Evolutionary conservation across 2,888 invertebrate species (phyloP).

Genomic region (Zygogramma bicolorata): DNA sequence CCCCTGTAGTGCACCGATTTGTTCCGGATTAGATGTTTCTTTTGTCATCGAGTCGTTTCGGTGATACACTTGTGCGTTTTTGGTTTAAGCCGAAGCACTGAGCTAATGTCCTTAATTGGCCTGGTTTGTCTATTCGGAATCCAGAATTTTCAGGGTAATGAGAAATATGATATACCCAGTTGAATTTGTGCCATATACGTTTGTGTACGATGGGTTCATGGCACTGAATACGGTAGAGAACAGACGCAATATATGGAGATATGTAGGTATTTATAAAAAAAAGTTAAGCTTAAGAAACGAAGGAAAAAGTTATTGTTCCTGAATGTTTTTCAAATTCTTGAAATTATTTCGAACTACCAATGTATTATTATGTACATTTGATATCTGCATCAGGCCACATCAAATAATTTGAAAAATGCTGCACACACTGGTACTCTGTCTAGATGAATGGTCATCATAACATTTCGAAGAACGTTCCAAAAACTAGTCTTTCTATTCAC

Average conservation of each 20-base stretch:
- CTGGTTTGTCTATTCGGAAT: conserved; percentile 19
- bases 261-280: no score
- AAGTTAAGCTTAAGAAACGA: no score
- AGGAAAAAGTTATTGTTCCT: no score
- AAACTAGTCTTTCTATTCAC: no score
- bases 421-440: no score
- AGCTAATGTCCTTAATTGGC: conserved; percentile 26
- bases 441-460: no score
- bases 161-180: conserved; percentile 2
- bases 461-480: no score
- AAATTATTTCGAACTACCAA: no score
- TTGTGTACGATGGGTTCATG: not conserved
- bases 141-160: not conserved
- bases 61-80: conserved; percentile 33
- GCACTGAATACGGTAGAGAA: not conserved
- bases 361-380: no score
- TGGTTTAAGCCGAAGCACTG: not conserved
- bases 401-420: no score
- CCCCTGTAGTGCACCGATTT: conserved; percentile 49
- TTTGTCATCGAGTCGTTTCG: conserved; percentile 29
- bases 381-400: no score
- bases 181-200: conserved; percentile 8
- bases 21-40: conserved; percentile 49
- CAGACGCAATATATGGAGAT: not conserved
- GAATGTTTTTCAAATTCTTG: no score